Evolutionary conservation across 2,888 invertebrate species (phyloP).

Genomic region (Dasypogon diadema): DNA sequence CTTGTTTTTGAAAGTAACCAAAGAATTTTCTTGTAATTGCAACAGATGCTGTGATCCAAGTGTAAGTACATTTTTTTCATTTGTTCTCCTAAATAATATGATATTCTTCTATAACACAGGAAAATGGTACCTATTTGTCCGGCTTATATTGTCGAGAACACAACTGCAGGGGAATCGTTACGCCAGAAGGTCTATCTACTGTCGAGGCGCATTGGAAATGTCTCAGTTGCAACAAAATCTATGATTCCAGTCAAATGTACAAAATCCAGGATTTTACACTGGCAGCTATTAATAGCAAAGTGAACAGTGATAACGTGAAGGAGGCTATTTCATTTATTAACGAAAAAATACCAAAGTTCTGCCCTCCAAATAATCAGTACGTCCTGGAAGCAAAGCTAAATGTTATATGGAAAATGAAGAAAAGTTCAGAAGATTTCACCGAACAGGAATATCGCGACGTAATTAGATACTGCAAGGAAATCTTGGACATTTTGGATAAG

Average conservation of each 20-base stretch:
- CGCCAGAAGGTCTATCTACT: slow-evolving; percentile 74
- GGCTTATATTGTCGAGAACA: slow-evolving; percentile 69
- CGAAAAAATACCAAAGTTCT: slow-evolving; percentile 65
- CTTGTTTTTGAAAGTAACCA: slow-evolving; percentile 74
- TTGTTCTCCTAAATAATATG: too few species aligned
- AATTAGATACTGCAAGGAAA: slow-evolving; percentile 66
- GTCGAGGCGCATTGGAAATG: slow-evolving; percentile 76
- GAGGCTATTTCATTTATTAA: slow-evolving; percentile 67
- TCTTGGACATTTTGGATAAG: slow-evolving; percentile 65
- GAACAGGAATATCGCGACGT: slow-evolving; percentile 63
- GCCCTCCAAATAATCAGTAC: slow-evolving; percentile 67
- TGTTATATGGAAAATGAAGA: slow-evolving; percentile 67
- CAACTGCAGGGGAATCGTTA: slow-evolving; percentile 64
- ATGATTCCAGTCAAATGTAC: slow-evolving; percentile 64
- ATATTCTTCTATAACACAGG: too few species aligned
- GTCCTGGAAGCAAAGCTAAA: slow-evolving; percentile 67
- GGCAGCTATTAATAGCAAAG: slow-evolving; percentile 65
- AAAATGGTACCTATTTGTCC: slow-evolving; percentile 66
- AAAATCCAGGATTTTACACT: slow-evolving; percentile 66
- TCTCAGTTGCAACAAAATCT: slow-evolving; percentile 71
- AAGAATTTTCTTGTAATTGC: slow-evolving; percentile 79
- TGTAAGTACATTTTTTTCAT: slow-evolving; percentile 66
- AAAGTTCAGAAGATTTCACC: slow-evolving; percentile 61
- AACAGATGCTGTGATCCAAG: slow-evolving; percentile 78
- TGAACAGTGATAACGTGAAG: slow-evolving; percentile 61